phyloP scores from a whole-genome alignment of 2,888 invertebrate species.

The Teleogryllus oceanicus region DNA sequence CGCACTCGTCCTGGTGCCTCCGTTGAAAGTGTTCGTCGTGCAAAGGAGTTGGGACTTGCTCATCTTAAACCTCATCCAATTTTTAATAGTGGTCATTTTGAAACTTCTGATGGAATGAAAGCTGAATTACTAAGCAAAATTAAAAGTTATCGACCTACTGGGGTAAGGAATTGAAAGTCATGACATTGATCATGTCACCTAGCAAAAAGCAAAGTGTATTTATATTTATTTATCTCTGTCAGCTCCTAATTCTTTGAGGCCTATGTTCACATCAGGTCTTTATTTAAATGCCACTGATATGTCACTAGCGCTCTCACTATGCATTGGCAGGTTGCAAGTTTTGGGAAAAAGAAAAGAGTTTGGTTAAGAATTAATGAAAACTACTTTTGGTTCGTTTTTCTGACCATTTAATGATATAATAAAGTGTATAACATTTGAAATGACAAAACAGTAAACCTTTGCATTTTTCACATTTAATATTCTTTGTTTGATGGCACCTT shows the following conservation, averaged over 20 bases:
- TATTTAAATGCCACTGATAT: background rate
- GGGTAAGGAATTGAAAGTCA: conserved; percentile 51
- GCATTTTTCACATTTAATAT: too few species aligned
- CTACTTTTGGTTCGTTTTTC: too few species aligned
- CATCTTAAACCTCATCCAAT: conserved; percentile 64
- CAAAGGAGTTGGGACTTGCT: conserved; percentile 64
- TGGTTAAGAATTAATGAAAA: too few species aligned
- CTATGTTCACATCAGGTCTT: background rate
- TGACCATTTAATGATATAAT: too few species aligned
- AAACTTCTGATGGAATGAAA: conserved; percentile 44
- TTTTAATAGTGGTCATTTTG: conserved; percentile 47
- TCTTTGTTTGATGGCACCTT: too few species aligned
- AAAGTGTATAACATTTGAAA: too few species aligned
- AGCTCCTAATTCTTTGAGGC: background rate
- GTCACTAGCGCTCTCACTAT: background rate
- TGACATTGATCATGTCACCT: too few species aligned
- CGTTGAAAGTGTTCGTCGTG: conserved; percentile 79
- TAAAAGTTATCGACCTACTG: conserved; percentile 71
- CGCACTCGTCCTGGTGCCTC: conserved; percentile 86
- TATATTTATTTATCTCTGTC: conserved; percentile 34
- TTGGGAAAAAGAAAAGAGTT: too few species aligned
- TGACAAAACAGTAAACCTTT: too few species aligned
- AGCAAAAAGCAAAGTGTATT: too few species aligned
- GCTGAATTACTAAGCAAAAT: conserved; percentile 60
- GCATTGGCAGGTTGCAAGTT: background rate